These are phyloP conservation scores for Brachyhypopomus occidentalis DNA, from an alignment of 2,113 vertebrate genomes.

Conservation along the genomic window DNA sequence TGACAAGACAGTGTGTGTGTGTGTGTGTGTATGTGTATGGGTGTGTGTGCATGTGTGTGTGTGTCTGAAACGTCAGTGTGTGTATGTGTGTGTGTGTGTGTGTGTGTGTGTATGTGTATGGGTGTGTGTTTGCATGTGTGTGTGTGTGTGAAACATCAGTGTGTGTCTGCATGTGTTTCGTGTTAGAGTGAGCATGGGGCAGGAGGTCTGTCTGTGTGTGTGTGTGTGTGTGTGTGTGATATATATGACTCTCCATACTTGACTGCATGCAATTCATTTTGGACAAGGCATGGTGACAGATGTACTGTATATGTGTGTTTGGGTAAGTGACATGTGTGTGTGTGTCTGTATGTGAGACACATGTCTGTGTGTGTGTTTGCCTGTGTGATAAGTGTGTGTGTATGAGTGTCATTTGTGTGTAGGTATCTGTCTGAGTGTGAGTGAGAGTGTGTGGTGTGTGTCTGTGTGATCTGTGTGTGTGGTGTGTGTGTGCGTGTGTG, in stretches of 20 bases:
- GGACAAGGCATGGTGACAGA: not conserved
- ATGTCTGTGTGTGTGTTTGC: not conserved
- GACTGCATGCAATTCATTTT: slow-evolving; percentile 38
- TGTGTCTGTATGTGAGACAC: slow-evolving; percentile 26
- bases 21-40: not conserved
- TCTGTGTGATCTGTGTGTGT: slow-evolving; percentile 32
- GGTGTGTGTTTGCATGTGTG: slow-evolving; percentile 15
- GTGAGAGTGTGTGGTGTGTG: slow-evolving; percentile 17
- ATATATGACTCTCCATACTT: slow-evolving; percentile 45
- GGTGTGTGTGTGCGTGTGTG: not conserved
- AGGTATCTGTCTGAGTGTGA: not conserved
- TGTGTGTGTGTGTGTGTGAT: slow-evolving; percentile 14
- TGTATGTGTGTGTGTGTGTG: slow-evolving; percentile 29
- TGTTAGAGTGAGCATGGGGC: no score
- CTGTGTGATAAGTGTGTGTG: slow-evolving; percentile 15
- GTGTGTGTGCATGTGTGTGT: slow-evolving; percentile 26
- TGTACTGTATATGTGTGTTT: slow-evolving; percentile 42
- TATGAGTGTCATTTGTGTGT: not conserved
- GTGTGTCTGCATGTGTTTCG: no score
- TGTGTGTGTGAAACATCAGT: slow-evolving; percentile 27
- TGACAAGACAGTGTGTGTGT: slow-evolving; percentile 33
- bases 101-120: slow-evolving; percentile 25
- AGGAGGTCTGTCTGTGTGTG: not conserved
- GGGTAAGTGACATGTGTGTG: slow-evolving; percentile 27
- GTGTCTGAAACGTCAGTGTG: slow-evolving; percentile 12